phyloP scores from a whole-genome alignment of 2,888 invertebrate genomes.

The Sarcophaga carnaria region DNA sequence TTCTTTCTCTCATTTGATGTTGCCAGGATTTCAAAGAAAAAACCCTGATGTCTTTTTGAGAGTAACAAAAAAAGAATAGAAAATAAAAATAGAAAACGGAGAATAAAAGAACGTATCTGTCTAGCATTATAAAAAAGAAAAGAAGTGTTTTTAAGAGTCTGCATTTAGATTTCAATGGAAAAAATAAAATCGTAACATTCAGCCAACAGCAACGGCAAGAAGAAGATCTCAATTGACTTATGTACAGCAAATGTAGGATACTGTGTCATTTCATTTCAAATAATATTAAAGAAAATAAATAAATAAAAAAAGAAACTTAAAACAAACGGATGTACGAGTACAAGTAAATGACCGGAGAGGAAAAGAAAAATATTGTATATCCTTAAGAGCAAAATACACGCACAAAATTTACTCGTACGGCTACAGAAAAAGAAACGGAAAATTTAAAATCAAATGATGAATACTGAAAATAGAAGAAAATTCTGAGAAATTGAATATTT shows the following conservation, averaged over 20 bases:
- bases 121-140: neutral
- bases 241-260: slow-evolving; percentile 75
- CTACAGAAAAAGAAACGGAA: neutral
- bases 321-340: slow-evolving; percentile 73
- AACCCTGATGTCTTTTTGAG: neutral
- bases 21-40: too few relatives aligned
- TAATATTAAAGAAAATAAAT: slow-evolving; percentile 10
- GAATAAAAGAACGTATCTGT: slow-evolving; percentile 2
- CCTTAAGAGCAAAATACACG: slow-evolving; percentile 28
- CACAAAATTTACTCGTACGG: neutral
- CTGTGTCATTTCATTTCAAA: slow-evolving; percentile 75
- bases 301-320: neutral
- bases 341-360: slow-evolving; percentile 79
- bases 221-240: slow-evolving; percentile 66
- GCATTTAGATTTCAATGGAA: slow-evolving; percentile 8
- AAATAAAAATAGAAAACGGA: neutral
- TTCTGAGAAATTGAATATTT: neutral
- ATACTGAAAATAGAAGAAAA: slow-evolving; percentile 6
- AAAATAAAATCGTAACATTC: slow-evolving; percentile 6
- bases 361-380: slow-evolving; percentile 63
- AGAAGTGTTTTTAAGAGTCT: slow-evolving; percentile 9
- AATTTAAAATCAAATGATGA: neutral
- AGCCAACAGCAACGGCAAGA: slow-evolving; percentile 61
- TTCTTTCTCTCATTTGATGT: neutral
- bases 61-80: neutral